Percentiles rank a stretch among this genome's conserved stretches.
Evolutionary conservation across 2,113 vertebrate species (phyloP).

Genomic region (Pluvianellus socialis): DNA sequence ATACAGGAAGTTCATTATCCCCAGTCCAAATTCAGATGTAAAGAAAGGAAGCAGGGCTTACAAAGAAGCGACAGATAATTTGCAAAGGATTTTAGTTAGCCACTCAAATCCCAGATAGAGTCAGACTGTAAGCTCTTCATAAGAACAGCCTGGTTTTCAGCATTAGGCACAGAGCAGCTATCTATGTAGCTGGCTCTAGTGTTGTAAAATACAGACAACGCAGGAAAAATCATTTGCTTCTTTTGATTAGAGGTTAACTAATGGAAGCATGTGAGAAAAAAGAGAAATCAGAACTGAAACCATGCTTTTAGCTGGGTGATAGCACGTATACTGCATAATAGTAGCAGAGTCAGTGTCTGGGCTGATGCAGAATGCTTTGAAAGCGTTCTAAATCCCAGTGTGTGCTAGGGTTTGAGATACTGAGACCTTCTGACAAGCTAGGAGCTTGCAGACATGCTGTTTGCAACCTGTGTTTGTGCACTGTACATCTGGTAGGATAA

Average conservation of each 20-base stretch:
- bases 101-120: constrained; percentile 38
- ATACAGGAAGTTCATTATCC: constrained; percentile 79
- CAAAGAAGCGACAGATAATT: constrained; percentile 71
- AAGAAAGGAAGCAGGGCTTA: constrained; percentile 69
- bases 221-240: not conserved
- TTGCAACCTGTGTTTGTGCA: not conserved
- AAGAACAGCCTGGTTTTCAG: not conserved
- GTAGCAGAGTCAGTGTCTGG: not conserved
- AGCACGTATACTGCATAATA: not conserved
- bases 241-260: constrained; percentile 46
- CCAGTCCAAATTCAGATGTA: constrained; percentile 52
- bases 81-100: constrained; percentile 62
- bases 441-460: not conserved
- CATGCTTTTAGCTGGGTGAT: not conserved
- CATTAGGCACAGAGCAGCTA: not conserved
- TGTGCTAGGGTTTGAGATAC: not conserved
- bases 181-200: not conserved
- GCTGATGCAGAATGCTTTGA: not conserved
- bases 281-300: constrained; percentile 15
- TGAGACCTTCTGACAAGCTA: not conserved
- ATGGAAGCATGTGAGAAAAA: not conserved
- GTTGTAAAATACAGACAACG: not conserved
- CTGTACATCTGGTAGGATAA: not conserved
- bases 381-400: not conserved
- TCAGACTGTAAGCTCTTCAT: not conserved